A percentile compares a stretch with the other conserved stretches of the same genome.
Evolutionary conservation across 1,140 invertebrate species (phyloP).

Genomic region (Globodera ellingtonae): DNA sequence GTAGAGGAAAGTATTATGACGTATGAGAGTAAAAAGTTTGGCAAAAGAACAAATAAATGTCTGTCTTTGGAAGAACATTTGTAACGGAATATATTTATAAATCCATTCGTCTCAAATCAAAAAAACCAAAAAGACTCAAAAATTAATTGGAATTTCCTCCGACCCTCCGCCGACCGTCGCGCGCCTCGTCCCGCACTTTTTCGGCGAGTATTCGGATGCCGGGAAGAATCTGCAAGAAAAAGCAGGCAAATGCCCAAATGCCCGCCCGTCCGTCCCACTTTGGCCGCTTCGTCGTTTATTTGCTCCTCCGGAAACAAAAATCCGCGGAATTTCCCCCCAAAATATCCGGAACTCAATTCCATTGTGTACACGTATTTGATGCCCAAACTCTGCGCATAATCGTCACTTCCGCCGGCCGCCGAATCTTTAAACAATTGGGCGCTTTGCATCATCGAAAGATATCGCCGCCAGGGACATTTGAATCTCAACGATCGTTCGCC

Average conservation of each 20-base stretch:
- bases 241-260: not conserved
- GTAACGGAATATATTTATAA: too few species aligned
- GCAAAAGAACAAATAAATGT: too few species aligned
- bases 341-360: constrained; percentile 56
- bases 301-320: constrained; percentile 28
- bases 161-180: not conserved
- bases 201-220: not conserved
- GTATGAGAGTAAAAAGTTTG: too few species aligned
- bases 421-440: constrained; percentile 37
- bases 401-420: constrained; percentile 60
- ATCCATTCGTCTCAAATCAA: too few species aligned
- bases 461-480: too few species aligned
- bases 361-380: constrained; percentile 67
- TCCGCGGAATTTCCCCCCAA: constrained; percentile 25
- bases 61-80: too few species aligned
- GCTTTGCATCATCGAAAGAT: too few species aligned
- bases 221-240: constrained; percentile 3
- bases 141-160: too few species aligned
- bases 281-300: constrained; percentile 23
- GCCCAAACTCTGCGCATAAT: constrained; percentile 65
- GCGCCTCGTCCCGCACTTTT: not conserved
- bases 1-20: too few species aligned
- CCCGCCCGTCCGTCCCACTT: not conserved
- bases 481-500: too few species aligned
- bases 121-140: too few species aligned